A percentile compares a stretch with the other conserved stretches of the same genome.
phyloP scores from a whole-genome alignment of 1,140 invertebrate genomes.

The Gonioctena quinquepunctata region DNA sequence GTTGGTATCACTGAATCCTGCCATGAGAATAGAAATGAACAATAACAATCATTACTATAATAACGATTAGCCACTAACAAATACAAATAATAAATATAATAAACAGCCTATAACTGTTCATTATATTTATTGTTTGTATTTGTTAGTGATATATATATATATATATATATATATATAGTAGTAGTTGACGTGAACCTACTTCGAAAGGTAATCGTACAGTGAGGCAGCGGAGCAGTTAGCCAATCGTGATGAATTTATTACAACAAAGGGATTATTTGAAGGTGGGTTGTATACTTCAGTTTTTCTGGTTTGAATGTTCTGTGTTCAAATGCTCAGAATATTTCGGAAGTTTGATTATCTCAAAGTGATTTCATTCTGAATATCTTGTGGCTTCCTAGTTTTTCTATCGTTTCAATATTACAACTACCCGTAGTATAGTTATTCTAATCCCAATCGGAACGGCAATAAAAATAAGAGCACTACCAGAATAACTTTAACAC shows the following conservation, averaged over 20 bases:
- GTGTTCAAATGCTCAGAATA: neutral
- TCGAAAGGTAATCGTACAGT: neutral
- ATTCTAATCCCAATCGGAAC: neutral
- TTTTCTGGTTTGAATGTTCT: neutral
- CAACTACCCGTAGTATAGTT: neutral
- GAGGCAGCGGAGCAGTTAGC: neutral
- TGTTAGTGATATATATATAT: no score
- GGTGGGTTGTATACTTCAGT: neutral
- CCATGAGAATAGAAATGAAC: no score
- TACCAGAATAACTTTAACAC: no score
- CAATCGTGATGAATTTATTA: neutral
- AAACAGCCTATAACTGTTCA: no score
- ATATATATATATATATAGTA: no score
- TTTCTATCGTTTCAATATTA: neutral
- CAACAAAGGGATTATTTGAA: neutral
- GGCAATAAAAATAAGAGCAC: no score
- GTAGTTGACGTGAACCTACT: neutral
- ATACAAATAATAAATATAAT: no score
- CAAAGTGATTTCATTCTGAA: neutral
- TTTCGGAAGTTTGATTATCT: neutral
- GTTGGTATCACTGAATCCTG: no score
- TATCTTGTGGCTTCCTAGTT: neutral
- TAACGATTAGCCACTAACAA: no score
- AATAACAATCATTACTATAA: no score
- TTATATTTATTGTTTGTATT: no score